These are phyloP conservation scores for Chrysocyon brachyurus DNA, from an alignment of 2,797 vertebrate species.

Conservation along the genomic window DNA sequence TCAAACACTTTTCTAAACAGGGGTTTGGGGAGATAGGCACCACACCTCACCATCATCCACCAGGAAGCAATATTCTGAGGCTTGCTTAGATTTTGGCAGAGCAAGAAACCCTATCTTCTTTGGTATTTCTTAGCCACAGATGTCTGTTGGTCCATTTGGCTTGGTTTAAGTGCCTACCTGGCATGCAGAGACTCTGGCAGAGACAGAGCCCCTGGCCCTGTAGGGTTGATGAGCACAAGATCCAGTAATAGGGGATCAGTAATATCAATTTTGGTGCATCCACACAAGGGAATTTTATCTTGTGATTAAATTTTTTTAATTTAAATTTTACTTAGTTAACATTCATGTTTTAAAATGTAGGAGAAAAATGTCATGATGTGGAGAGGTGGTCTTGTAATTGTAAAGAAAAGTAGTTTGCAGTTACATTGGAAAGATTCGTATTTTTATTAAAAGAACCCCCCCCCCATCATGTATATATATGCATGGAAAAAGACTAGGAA, in stretches of 20 bases:
- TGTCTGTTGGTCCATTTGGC: background rate
- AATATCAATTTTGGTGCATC: constrained; percentile 30
- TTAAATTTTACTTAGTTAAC: no score
- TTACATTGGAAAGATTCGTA: constrained; percentile 26
- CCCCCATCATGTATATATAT: background rate
- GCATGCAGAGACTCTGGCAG: background rate
- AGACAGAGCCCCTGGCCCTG: background rate
- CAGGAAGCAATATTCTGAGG: background rate
- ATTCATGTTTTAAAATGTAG: background rate
- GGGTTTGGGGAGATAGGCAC: background rate
- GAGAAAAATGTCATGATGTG: constrained; percentile 21
- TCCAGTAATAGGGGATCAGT: background rate
- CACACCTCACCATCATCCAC: background rate
- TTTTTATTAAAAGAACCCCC: constrained; percentile 31
- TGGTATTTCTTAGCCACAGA: constrained; percentile 15
- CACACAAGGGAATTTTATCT: constrained; percentile 52
- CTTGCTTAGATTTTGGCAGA: background rate
- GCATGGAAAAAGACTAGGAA: constrained; percentile 4
- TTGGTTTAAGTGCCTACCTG: background rate
- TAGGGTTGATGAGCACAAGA: background rate
- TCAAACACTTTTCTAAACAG: constrained; percentile 5
- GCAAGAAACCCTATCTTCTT: constrained; percentile 16
- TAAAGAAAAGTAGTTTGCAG: constrained; percentile 37
- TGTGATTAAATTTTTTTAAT: background rate
- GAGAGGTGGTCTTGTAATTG: background rate